Evolutionary conservation across 2,797 vertebrate genomes (phyloP), one percentile per base, ranked within the genome.

Genomic region (Acridotheres tristis): DNA sequence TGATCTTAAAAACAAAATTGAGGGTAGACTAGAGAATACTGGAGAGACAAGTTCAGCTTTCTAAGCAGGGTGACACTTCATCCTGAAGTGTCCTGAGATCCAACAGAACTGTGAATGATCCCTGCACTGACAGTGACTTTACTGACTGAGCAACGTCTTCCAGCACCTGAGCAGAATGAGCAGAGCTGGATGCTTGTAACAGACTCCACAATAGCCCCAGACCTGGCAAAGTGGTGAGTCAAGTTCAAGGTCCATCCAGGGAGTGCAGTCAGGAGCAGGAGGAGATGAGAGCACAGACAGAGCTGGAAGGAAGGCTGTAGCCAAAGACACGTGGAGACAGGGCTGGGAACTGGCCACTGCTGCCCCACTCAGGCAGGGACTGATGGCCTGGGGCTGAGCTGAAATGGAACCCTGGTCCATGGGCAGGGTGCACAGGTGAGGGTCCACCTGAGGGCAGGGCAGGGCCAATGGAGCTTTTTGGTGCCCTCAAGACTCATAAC

Each of bases 401-500:
- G 61, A 80, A 90, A 38, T 23, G 22, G 7, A 58, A 48, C 55
- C 55, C 48, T 59, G 40, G 4, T 71, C n/a, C 17, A 17, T 53
- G n/a, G 27, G 10, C 34, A 67, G 16, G 4, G 8, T 23, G 5
- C 4, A 2, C 5, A 9, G 10, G n/a, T 73, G 34, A 26, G 8
- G 6, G 11, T 54, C 30, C 21, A 23, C 7, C 10, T 1, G 0
- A 54, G 11, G 43, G 5, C 22, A 53, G 27, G 9, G 5, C 34
- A 79, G 51, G 38, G 30, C 13, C 36, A n/a, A 6, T n/a, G 61
- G 68, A 25, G 25, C 9, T 66, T 68, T 65, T 82, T 51, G 13
- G 10, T 66, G 30, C 5, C 25, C 51, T 73, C n/a, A 62, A 23
- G 45, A 8, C n/a, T 85, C 57, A 14, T 48, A 29, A 23, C 17